Percentiles rank a stretch among this genome's conserved stretches.
Conservation (phyloP, 1,140 invertebrate genomes). For the Leptopilina clavipes region DNA sequence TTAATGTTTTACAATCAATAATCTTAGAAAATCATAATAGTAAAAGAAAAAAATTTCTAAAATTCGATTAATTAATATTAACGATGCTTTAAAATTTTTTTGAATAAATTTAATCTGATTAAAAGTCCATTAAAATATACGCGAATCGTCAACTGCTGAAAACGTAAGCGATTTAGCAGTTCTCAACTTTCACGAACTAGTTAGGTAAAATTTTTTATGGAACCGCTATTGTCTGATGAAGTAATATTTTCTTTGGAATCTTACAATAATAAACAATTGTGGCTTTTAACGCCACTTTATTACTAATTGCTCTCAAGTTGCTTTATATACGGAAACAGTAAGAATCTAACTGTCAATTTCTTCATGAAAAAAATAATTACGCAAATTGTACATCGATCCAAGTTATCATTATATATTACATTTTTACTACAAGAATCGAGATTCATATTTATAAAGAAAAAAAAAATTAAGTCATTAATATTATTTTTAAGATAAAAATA, state of each 20-base stretch:
- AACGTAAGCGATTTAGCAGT: background rate
- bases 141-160: background rate
- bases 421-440: background rate
- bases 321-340: background rate
- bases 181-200: background rate
- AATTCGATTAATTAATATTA: no score
- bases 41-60: no score
- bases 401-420: background rate
- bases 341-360: conserved; percentile 10
- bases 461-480: background rate
- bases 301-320: background rate
- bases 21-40: no score
- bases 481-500: background rate
- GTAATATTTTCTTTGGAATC: conserved; percentile 9
- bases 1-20: no score
- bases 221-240: background rate
- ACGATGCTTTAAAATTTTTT: no score
- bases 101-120: background rate
- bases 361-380: background rate
- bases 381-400: background rate
- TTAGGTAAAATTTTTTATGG: background rate
- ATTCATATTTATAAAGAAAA: background rate
- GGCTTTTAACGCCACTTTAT: conserved; percentile 14
- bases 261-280: conserved; percentile 19
- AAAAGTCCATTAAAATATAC: no score